A percentile compares a stretch with the other conserved stretches of the same genome.
phyloP scores from a whole-genome alignment of 1,140 invertebrate species.

The Harlomillsia oculata region DNA sequence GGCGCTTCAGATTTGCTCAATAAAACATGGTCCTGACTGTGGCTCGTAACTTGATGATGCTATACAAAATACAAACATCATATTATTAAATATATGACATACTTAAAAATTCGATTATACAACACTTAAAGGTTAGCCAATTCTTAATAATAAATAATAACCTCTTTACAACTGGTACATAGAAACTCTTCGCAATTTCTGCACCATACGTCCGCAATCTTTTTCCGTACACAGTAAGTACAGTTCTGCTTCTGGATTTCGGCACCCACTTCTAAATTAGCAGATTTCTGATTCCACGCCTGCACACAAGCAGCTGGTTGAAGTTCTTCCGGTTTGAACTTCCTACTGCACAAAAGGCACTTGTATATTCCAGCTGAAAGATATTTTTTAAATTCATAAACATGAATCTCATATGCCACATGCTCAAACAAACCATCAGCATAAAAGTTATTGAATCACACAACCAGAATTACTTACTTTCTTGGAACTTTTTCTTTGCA shows the following conservation, averaged over 20 bases:
- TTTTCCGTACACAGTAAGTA: too few species aligned
- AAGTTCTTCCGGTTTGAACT: not conserved
- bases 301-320: too few species aligned
- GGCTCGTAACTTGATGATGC: constrained; percentile 2
- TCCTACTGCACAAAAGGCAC: not conserved
- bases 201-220: too few species aligned
- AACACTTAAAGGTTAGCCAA: not conserved
- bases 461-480: too few species aligned
- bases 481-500: not conserved
- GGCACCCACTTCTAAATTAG: too few species aligned
- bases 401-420: not conserved
- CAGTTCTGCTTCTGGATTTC: too few species aligned
- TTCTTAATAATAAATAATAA: not conserved
- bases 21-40: not conserved
- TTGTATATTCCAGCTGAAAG: not conserved
- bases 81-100: not conserved
- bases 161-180: not conserved
- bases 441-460: not conserved
- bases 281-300: too few species aligned
- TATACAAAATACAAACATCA: not conserved
- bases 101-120: not conserved
- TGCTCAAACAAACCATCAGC: too few species aligned
- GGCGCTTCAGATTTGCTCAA: not conserved
- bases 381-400: not conserved
- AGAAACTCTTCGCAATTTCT: not conserved